Evolutionary conservation across 2,797 vertebrate species (phyloP).

Genomic region (Paedocypris micromegethes): DNA sequence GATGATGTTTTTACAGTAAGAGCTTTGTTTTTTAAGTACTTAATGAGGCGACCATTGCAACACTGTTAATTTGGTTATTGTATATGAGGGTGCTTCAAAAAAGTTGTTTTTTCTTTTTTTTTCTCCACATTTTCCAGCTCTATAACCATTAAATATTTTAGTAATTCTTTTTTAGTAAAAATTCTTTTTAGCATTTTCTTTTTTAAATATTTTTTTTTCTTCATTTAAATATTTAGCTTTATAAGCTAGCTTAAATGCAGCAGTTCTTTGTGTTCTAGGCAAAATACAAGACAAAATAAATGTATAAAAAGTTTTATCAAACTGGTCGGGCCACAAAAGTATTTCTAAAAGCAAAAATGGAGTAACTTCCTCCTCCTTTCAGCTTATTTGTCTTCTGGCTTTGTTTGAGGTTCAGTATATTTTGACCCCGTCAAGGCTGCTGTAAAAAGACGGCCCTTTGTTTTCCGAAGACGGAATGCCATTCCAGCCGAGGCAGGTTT

Average conservation of each 20-base stretch:
- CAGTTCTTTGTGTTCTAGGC: no score
- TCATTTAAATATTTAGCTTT: no score
- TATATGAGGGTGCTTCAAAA: background rate
- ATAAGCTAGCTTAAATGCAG: no score
- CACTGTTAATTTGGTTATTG: background rate
- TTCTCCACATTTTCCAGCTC: no score
- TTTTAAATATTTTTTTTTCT: no score
- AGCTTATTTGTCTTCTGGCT: conserved; percentile 26
- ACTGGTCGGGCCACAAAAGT: background rate
- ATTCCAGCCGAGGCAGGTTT: conserved; percentile 54
- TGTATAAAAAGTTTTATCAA: no score
- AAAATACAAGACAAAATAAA: no score
- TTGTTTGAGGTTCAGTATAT: conserved; percentile 36
- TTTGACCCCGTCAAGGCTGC: conserved; percentile 45
- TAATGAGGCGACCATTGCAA: background rate
- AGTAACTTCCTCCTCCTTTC: conserved; percentile 26
- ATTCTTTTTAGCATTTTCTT: no score
- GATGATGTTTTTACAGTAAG: conserved; percentile 98
- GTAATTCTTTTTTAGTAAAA: no score
- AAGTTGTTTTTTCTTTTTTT: no score
- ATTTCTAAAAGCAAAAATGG: conserved; percentile 2
- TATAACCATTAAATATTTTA: no score
- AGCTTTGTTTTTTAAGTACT: conserved; percentile 31
- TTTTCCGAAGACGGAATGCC: conserved; percentile 48
- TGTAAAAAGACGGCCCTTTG: conserved; percentile 42